phyloP scores from a whole-genome alignment of 2,797 vertebrate species.

The Vespertilio murinus region DNA sequence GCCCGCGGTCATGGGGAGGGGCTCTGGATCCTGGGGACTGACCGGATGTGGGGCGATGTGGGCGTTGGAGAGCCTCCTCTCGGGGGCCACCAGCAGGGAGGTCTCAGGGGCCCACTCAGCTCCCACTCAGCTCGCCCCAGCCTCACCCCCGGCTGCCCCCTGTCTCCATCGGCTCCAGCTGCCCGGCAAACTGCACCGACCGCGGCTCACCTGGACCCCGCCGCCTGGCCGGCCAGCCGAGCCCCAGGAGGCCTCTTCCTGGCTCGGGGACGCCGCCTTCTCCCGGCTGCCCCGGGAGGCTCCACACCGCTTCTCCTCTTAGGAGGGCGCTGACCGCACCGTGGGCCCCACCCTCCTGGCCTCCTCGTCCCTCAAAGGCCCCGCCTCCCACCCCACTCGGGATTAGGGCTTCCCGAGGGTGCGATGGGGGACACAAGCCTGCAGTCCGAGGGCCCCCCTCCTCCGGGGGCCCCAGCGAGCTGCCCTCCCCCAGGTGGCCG shows the following conservation, averaged over 20 bases:
- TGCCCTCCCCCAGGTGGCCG: background rate
- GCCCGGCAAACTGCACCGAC: background rate
- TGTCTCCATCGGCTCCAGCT: background rate
- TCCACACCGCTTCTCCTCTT: background rate
- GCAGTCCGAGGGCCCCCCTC: background rate
- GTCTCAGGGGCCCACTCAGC: no score
- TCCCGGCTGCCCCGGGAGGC: rapidly evolving
- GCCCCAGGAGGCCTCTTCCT: background rate
- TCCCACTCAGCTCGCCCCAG: no score
- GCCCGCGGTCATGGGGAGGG: no score
- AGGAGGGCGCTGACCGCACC: background rate
- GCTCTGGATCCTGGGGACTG: rapidly evolving
- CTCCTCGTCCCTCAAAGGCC: background rate
- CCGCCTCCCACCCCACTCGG: background rate
- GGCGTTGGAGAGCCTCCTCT: background rate
- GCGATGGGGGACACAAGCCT: rapidly evolving
- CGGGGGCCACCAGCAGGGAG: no score
- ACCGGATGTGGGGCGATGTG: rapidly evolving
- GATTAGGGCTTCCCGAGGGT: background rate
- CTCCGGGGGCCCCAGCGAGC: no score
- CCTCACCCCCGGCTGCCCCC: background rate
- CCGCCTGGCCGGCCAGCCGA: rapidly evolving
- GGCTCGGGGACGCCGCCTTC: rapidly evolving
- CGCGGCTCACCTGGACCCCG: background rate
- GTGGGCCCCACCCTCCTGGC: no score